Conservation (phyloP, 2,888 invertebrate genomes). For the Cephus pulcher region DNA sequence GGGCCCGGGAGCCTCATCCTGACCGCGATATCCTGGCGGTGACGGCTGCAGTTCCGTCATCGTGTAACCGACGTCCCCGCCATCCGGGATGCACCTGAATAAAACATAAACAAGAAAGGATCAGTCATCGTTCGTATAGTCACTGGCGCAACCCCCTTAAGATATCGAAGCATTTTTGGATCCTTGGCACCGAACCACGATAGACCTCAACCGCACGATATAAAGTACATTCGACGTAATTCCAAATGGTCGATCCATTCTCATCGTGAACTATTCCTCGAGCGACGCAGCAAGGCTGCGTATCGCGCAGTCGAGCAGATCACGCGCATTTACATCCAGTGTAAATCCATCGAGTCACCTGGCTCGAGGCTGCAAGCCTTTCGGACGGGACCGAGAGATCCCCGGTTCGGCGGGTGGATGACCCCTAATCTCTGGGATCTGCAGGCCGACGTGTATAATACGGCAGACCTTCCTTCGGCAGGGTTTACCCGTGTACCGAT, state of each 20-base stretch:
- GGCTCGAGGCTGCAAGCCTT: conserved; percentile 21
- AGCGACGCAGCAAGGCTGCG: neutral
- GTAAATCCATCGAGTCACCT: conserved; percentile 29
- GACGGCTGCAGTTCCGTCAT: conserved; percentile 66
- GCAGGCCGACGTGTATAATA: conserved; percentile 2
- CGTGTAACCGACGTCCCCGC: conserved; percentile 64
- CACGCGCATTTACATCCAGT: neutral
- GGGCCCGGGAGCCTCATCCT: conserved; percentile 63
- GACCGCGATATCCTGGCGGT: conserved; percentile 63
- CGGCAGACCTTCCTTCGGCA: neutral
- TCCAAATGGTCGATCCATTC: neutral
- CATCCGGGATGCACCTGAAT: conserved; percentile 63
- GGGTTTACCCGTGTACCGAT: neutral
- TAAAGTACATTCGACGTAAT: neutral
- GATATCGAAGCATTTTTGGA: neutral
- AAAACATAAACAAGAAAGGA: conserved; percentile 14
- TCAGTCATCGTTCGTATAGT: neutral
- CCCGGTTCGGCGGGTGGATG: conserved; percentile 33
- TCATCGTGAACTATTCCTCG: neutral
- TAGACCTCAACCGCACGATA: neutral
- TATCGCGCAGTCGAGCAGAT: neutral
- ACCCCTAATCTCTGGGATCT: conserved; percentile 38
- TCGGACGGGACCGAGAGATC: conserved; percentile 12
- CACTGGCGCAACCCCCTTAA: neutral
- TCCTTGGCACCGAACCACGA: no score